Conservation (phyloP, 2,797 vertebrate species). For the Gymnodraco acuticeps region DNA sequence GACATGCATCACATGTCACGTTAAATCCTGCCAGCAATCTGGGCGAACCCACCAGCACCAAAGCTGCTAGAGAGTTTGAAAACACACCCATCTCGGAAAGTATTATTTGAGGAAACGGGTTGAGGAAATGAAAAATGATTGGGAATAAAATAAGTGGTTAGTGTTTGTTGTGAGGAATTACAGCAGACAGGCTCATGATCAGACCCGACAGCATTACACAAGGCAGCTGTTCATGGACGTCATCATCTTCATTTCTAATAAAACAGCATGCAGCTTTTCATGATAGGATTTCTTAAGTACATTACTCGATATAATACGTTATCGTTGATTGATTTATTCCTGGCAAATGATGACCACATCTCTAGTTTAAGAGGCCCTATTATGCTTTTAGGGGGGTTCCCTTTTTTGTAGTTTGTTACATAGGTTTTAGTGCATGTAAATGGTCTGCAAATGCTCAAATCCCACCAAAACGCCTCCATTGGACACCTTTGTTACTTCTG, state of each 20-base stretch:
- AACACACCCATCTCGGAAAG: not conserved
- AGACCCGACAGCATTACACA: slow-evolving; percentile 34
- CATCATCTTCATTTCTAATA: slow-evolving; percentile 17
- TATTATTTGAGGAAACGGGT: not conserved
- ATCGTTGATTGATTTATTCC: too few species aligned
- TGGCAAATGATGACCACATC: too few species aligned
- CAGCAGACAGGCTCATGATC: slow-evolving; percentile 35
- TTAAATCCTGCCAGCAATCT: slow-evolving; percentile 50
- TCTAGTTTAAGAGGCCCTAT: too few species aligned
- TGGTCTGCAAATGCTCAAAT: too few species aligned
- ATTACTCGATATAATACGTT: too few species aligned
- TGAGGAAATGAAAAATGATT: not conserved
- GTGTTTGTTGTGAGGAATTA: slow-evolving; percentile 29
- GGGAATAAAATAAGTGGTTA: slow-evolving; percentile 1
- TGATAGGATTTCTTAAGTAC: too few species aligned
- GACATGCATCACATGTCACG: slow-evolving; percentile 65
- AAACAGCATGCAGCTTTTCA: slow-evolving; percentile 4
- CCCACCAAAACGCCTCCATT: too few species aligned
- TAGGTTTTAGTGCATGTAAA: too few species aligned
- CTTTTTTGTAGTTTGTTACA: too few species aligned
- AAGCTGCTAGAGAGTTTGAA: slow-evolving; percentile 4
- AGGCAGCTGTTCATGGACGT: slow-evolving; percentile 24
- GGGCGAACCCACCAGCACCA: slow-evolving; percentile 22
- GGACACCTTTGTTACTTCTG: too few species aligned
- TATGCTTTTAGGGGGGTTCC: too few species aligned